Evolutionary conservation across 2,888 invertebrate genomes (phyloP).

Genomic region (Hyppa rectilinea): DNA sequence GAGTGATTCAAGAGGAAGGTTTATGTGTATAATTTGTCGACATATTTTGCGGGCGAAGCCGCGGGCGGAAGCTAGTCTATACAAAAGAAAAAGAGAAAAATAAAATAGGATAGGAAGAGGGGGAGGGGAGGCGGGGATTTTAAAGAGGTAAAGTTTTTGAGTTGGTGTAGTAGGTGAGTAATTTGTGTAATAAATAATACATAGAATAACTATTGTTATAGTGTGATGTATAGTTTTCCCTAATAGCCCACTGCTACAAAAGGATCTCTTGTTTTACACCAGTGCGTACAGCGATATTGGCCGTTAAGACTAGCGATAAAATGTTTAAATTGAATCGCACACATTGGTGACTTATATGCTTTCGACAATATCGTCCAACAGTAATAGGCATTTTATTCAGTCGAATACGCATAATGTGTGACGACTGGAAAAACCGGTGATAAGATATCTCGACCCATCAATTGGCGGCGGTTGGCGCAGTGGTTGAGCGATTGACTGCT

Average conservation of each 20-base stretch:
- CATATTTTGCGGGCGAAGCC: no score
- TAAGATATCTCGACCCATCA: no score
- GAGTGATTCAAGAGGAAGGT: no score
- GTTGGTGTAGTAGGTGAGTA: no score
- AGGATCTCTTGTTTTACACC: neutral
- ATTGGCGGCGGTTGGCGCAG: no score
- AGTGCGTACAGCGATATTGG: neutral
- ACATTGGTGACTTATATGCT: neutral
- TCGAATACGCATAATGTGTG: neutral
- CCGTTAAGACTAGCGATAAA: neutral
- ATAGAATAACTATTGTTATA: neutral
- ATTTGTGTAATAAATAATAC: neutral
- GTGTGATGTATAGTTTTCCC: neutral
- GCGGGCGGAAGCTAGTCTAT: no score
- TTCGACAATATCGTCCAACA: neutral
- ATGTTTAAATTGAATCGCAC: neutral
- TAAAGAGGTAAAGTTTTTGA: no score
- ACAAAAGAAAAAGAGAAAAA: no score
- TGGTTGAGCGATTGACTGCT: no score
- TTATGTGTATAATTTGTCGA: no score
- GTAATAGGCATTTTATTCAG: neutral
- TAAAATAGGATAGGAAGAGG: no score
- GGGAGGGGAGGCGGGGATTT: no score
- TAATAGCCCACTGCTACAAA: neutral
- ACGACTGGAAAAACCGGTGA: neutral